These are phyloP conservation scores for Anarrhichthys ocellatus DNA, from an alignment of 2,113 vertebrate genomes.

Conservation along the genomic window DNA sequence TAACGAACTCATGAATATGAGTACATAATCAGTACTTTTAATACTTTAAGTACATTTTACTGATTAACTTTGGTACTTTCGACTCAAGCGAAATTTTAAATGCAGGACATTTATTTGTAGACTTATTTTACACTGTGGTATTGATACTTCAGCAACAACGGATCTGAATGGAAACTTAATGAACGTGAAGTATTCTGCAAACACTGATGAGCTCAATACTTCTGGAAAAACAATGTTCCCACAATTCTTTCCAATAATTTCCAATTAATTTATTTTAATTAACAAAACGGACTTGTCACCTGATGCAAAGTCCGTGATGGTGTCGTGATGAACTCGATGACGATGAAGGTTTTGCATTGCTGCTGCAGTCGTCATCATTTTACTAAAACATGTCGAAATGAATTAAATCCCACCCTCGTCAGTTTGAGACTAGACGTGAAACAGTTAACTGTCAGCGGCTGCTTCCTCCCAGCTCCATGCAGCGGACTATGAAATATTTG, in stretches of 20 bases:
- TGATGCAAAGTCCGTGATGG: too few relatives aligned
- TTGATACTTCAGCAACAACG: not conserved
- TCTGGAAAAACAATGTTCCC: not conserved
- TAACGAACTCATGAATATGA: not conserved
- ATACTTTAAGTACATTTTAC: not conserved
- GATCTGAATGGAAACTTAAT: not conserved
- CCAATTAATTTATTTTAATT: not conserved
- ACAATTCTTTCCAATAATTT: not conserved
- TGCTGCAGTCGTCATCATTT: not conserved
- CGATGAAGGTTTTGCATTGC: not conserved
- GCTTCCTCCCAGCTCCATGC: constrained; percentile 74
- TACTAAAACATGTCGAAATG: not conserved
- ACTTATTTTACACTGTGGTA: not conserved
- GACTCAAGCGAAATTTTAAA: not conserved
- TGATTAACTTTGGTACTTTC: not conserved
- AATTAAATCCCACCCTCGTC: not conserved
- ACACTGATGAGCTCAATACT: not conserved
- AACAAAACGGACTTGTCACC: not conserved
- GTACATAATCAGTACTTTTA: not conserved
- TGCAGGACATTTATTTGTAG: not conserved
- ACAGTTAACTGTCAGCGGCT: constrained; percentile 74
- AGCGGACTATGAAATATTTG: constrained; percentile 82
- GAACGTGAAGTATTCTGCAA: not conserved
- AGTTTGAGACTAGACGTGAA: constrained; percentile 51
- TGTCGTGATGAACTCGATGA: not conserved